phyloP scores from a whole-genome alignment of 2,113 vertebrate genomes.

The Zapus hudsonius region DNA sequence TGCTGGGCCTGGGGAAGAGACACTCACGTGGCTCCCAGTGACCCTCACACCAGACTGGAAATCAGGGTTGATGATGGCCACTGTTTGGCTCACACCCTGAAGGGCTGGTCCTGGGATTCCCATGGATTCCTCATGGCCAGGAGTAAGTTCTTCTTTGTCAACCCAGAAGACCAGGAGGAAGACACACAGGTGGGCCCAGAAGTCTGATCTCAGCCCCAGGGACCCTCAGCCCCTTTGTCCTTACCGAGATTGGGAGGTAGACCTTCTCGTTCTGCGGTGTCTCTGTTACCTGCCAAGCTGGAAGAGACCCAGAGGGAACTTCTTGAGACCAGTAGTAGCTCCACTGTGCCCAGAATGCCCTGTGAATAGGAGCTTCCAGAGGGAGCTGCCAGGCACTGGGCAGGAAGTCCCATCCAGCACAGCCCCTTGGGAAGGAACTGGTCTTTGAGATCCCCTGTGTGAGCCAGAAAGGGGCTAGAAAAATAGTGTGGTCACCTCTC shows the following conservation, averaged over 20 bases:
- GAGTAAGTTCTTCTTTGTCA: neutral
- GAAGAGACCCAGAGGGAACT: slow-evolving; percentile 51
- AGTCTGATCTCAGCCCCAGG: neutral
- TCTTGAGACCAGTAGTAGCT: neutral
- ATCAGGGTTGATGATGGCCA: neutral
- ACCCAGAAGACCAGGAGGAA: neutral
- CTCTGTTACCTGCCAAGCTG: neutral
- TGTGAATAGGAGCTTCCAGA: neutral
- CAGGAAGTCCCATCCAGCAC: neutral
- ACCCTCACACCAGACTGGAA: neutral
- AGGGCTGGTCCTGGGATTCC: neutral
- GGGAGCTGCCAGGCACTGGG: neutral
- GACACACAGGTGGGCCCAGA: neutral
- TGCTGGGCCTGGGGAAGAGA: neutral
- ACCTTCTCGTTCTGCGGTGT: neutral
- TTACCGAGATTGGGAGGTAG: slow-evolving; percentile 46
- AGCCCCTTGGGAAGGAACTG: neutral
- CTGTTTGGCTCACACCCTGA: neutral
- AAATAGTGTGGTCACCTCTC: neutral
- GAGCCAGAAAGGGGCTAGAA: neutral
- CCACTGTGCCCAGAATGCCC: neutral
- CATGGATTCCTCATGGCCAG: neutral
- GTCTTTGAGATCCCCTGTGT: neutral
- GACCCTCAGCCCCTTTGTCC: neutral
- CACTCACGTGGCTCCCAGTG: too few relatives aligned